Evolutionary conservation across 2,113 vertebrate species (phyloP), one percentile per base, ranked within the genome.

Genomic region (Larimichthys crocea): DNA sequence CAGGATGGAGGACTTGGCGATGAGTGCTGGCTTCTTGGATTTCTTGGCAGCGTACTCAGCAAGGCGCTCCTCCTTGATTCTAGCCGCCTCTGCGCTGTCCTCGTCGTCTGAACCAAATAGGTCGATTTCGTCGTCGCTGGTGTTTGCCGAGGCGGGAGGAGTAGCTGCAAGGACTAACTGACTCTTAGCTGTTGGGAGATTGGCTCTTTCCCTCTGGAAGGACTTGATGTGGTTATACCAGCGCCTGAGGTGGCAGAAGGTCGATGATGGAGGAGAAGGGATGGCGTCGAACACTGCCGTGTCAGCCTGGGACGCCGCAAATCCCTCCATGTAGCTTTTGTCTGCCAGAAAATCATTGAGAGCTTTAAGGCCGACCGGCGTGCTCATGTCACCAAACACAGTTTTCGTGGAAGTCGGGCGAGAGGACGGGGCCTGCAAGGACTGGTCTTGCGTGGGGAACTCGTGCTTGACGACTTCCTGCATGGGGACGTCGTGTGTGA

Each of bases 221-320:
- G 97, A 97, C 80, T 95, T 96, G 74, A 99, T 97, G 74, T 99
- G 98, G 81, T 96, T 97, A 89, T 97, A 99, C 98, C 98, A 99
- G 22, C 98, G 96, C 7, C 96, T 89, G 20, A 97, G 96, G 79
- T 99, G 98, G 75, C 83, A 96, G 31, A 99, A 88, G 6, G 95
- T 94, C 1, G 94, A 87, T 2, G 96, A 87, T 2, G 98, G 98
- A 0, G 96, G 93, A 1, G 92, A 86, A 0, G 93, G 94, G 20
- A 99, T 79, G 3, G 97, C 95, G 42, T 97, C 96, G 11, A 99
- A 98, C 0, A 99, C 91, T 0, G 86, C 95, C 5, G 95, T 69
- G 11, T 99, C 98, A 6, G 98, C 98, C 83, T 98, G 97, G 2
- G 98, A 98, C 0, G 96, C 97, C 2, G 95, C 94, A 26, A 89